phyloP scores from a whole-genome alignment of 2,797 vertebrate species.

The Gallinago nigripennis region DNA sequence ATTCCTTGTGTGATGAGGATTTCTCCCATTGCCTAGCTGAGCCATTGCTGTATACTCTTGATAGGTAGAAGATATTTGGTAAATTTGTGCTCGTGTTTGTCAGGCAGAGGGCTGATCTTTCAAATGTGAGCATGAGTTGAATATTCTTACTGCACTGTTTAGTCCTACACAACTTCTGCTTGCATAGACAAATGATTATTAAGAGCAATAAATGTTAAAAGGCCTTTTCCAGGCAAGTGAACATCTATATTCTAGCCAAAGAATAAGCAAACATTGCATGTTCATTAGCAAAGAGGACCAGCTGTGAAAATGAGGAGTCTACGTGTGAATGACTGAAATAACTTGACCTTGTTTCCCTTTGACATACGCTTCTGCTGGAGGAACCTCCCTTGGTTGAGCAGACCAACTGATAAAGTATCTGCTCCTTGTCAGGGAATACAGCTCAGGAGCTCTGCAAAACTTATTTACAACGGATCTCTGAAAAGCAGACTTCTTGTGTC shows the following conservation, averaged over 20 bases:
- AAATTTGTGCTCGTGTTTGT: background rate
- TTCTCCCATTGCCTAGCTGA: background rate
- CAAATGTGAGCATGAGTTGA: background rate
- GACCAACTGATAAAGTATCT: background rate
- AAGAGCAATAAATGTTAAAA: background rate
- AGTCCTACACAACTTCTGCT: background rate
- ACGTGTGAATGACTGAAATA: background rate
- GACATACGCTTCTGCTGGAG: background rate
- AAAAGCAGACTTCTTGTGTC: background rate
- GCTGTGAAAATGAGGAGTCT: background rate
- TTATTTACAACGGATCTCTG: background rate
- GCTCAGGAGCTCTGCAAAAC: background rate
- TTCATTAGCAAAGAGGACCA: background rate
- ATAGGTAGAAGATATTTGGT: background rate
- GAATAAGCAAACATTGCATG: background rate
- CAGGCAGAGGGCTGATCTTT: background rate
- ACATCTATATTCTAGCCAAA: background rate
- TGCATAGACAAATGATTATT: background rate
- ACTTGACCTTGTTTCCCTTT: background rate
- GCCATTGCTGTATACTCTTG: background rate
- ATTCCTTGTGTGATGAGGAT: background rate
- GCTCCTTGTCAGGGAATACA: background rate
- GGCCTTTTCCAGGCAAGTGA: background rate
- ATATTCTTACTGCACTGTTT: background rate
- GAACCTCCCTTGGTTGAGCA: background rate